Evolutionary conservation across 2,113 vertebrate species (phyloP).

Genomic region (Emydocephalus ijimae): DNA sequence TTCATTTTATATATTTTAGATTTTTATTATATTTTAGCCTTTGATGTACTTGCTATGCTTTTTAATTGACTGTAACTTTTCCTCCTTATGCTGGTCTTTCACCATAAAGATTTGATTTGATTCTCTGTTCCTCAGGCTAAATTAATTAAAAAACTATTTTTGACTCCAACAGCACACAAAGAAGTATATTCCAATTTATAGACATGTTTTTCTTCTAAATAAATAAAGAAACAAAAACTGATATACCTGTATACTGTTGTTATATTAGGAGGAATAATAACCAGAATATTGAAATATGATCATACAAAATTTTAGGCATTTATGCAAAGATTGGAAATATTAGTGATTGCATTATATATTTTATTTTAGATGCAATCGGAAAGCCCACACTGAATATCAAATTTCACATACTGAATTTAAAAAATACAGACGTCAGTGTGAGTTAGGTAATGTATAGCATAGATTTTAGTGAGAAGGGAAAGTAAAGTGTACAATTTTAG

Average conservation of each 20-base stretch:
- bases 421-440: not conserved
- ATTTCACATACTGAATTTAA: not conserved
- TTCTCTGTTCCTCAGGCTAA: not conserved
- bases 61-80: not conserved
- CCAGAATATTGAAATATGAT: not conserved
- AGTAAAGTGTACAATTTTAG: not conserved
- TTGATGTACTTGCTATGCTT: not conserved
- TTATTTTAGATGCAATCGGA: slow-evolving; percentile 1
- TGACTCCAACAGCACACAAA: not conserved
- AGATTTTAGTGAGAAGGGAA: not conserved
- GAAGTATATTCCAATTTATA: accelerated
- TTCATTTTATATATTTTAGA: not conserved
- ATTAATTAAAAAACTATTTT: not conserved
- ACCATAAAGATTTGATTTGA: not conserved
- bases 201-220: not conserved
- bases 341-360: not conserved
- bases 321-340: slow-evolving; percentile 1
- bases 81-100: not conserved
- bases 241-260: accelerated
- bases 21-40: not conserved
- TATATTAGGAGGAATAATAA: not conserved
- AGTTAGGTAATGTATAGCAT: not conserved
- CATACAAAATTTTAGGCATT: accelerated
- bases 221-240: not conserved
- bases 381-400: not conserved